Base-by-base conservation (phyloP, 2,888 invertebrate species). In the Himalopsyche japonica region DNA sequence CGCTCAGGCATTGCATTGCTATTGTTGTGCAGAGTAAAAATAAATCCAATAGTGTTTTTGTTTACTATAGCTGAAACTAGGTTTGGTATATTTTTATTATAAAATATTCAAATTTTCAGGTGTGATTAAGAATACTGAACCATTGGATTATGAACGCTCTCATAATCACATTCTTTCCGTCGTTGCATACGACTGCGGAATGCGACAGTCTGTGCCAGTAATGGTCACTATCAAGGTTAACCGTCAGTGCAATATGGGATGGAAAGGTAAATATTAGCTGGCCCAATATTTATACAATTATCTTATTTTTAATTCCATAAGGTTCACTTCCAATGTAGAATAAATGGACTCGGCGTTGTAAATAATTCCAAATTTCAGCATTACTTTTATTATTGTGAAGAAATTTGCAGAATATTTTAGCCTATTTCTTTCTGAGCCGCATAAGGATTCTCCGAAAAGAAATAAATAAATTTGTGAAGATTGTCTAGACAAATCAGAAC, bases 81-180 rank as follows among this genome's bases (percentile, higher is more conserved):
- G 34, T 77, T 87, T 70, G 8, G 10, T 20, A 20, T 48, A 3
- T 48, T 7, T 70, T 24, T 37, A 48, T 18, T 34, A 86, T 43
- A 6, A 15, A 43, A 15, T 43, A 7, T 15, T 7, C 4, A 2
- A 43, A 57, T 84, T 88, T 89, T 5, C 89, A 94, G 94, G 95
- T 82, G 95, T 96, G n/a, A 96, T 99, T 88, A 95, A 96, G 88
- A 99, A 98, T 92, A 98, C 97, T 0, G 97, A 97, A 89, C 96
- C 97, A 0, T 92, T 99, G 89, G 98, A 98, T 88, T 98, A 97
- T 91, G 97, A 97, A 90, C 94, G 96, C 86, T 96, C 97, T 8
- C 98, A 98, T 92, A 99, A 98, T 91, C 98, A 99, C 92, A 98
- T 99, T 88, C 93, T 99, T 80, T 97, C 98, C 47, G 98, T 99